Evolutionary conservation across 1,140 invertebrate species (phyloP).

Genomic region (Leptinotarsa lineolata): DNA sequence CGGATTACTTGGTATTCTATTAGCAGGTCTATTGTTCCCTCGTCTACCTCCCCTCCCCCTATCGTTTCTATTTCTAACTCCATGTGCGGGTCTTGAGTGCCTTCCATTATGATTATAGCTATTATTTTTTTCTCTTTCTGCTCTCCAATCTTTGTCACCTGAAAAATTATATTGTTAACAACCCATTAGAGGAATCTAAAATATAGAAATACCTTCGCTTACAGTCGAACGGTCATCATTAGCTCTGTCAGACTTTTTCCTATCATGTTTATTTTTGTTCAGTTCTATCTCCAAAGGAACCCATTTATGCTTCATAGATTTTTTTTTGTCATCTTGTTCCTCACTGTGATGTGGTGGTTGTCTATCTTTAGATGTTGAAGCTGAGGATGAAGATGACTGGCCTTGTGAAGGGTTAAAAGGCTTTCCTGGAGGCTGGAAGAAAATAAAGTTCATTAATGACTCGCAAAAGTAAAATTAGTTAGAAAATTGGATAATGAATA

Average conservation of each 20-base stretch:
- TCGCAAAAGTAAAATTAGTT: too few species aligned
- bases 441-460: neutral
- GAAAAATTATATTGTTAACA: neutral
- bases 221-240: slow-evolving; percentile 51
- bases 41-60: slow-evolving; percentile 50
- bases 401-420: neutral
- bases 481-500: too few species aligned
- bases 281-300: slow-evolving; percentile 74
- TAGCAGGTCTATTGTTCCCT: slow-evolving; percentile 42
- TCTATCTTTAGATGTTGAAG: slow-evolving; percentile 31
- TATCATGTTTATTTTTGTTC: slow-evolving; percentile 56
- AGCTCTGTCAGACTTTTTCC: slow-evolving; percentile 34
- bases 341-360: slow-evolving; percentile 29
- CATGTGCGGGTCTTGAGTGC: slow-evolving; percentile 44
- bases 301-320: slow-evolving; percentile 73
- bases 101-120: slow-evolving; percentile 29
- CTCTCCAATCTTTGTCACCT: slow-evolving; percentile 42
- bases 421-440: neutral
- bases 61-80: slow-evolving; percentile 44
- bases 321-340: slow-evolving; percentile 48
- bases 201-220: slow-evolving; percentile 48
- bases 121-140: slow-evolving; percentile 38
- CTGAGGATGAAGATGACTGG: slow-evolving; percentile 4
- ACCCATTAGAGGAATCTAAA: neutral
- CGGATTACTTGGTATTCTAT: slow-evolving; percentile 50